Percentiles rank a stretch among this genome's conserved stretches.
Conservation (phyloP, 2,113 vertebrate species). For the Ia io region DNA sequence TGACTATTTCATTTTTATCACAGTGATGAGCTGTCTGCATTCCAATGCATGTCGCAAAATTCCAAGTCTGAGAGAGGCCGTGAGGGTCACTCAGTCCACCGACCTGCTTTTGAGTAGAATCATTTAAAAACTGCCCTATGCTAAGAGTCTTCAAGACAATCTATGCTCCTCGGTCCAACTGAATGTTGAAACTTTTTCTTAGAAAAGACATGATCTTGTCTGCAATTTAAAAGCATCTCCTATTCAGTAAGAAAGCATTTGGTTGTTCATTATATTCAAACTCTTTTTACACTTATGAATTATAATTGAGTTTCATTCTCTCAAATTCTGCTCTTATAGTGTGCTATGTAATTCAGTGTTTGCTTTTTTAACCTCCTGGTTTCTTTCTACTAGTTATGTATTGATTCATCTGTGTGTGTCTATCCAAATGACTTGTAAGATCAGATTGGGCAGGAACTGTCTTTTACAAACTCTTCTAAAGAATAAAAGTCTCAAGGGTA, state of each 20-base stretch:
- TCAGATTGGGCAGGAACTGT: neutral
- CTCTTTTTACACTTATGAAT: conserved; percentile 58
- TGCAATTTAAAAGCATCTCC: conserved; percentile 62
- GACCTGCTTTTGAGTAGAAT: conserved; percentile 42
- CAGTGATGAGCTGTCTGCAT: conserved; percentile 51
- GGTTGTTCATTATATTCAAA: conserved; percentile 65
- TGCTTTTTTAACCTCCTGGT: conserved; percentile 11
- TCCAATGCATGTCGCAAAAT: conserved; percentile 55
- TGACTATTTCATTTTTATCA: conserved; percentile 38
- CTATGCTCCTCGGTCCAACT: conserved; percentile 8
- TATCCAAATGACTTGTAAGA: conserved; percentile 1
- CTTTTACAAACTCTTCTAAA: neutral
- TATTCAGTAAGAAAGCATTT: conserved; percentile 62
- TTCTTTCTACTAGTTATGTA: conserved; percentile 11
- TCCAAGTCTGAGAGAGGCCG: conserved; percentile 36
- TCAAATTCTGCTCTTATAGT: conserved; percentile 34
- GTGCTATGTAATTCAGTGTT: conserved; percentile 23
- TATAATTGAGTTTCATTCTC: conserved; percentile 62
- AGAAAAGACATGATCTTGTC: conserved; percentile 32
- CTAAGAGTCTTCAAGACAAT: conserved; percentile 54
- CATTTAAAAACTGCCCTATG: conserved; percentile 25
- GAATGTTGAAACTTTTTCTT: conserved; percentile 53
- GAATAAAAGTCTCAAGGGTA: neutral
- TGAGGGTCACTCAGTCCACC: conserved; percentile 33
- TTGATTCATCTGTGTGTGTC: conserved; percentile 34